phyloP scores from a whole-genome alignment of 2,113 vertebrate genomes.

The Hippocampus zosterae region DNA sequence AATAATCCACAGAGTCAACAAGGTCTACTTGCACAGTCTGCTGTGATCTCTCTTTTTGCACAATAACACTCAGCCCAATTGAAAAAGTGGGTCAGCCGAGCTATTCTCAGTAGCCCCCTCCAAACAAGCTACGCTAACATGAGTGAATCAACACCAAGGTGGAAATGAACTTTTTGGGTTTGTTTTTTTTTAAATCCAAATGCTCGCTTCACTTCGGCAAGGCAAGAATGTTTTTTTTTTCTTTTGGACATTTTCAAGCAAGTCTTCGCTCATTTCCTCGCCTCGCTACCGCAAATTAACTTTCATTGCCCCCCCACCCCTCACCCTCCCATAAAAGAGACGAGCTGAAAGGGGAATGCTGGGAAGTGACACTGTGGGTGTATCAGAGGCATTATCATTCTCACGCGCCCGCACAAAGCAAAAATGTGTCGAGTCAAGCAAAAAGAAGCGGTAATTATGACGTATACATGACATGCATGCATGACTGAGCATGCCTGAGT shows the following conservation, averaged over 20 bases:
- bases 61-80: conserved; percentile 53
- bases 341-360: conserved; percentile 46
- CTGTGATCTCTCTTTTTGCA: conserved; percentile 49
- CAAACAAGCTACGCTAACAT: conserved; percentile 55
- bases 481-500: no score
- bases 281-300: conserved; percentile 41
- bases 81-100: conserved; percentile 67
- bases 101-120: conserved; percentile 69
- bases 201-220: conserved; percentile 67
- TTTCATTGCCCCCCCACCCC: not conserved
- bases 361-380: conserved; percentile 60
- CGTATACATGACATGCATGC: not conserved
- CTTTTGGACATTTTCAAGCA: conserved; percentile 14
- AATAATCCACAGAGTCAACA: conserved; percentile 27
- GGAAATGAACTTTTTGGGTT: conserved; percentile 58
- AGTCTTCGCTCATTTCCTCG: conserved; percentile 66
- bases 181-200: conserved; percentile 60
- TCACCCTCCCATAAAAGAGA: not conserved
- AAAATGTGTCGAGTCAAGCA: conserved; percentile 53
- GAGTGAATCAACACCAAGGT: conserved; percentile 19
- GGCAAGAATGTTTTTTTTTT: conserved; percentile 25
- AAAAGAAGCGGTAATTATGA: conserved; percentile 9
- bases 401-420: conserved; percentile 40
- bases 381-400: conserved; percentile 37
- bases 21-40: conserved; percentile 15